Conservation (phyloP, 2,113 vertebrate species). For the Serinus canaria region DNA sequence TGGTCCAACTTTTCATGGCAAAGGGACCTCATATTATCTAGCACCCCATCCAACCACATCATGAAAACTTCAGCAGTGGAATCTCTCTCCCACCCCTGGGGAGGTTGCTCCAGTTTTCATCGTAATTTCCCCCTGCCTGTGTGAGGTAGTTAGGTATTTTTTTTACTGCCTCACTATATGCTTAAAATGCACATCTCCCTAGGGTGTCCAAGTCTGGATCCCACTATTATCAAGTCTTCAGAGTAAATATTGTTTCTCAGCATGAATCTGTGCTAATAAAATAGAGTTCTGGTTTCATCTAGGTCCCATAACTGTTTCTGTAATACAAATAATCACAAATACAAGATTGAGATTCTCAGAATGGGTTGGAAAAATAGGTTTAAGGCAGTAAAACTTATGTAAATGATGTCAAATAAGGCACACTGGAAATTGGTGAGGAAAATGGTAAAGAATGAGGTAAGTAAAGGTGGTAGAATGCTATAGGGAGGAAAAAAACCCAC, state of each 20-base stretch:
- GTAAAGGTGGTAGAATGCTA: background rate
- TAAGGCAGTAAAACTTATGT: background rate
- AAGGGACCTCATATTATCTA: background rate
- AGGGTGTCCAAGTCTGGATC: background rate
- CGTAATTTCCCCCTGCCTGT: background rate
- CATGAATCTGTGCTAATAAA: background rate
- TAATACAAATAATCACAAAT: conserved; percentile 50
- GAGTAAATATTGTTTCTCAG: conserved; percentile 24
- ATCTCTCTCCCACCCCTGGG: background rate
- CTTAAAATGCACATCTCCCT: background rate
- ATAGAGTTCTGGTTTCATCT: conserved; percentile 3
- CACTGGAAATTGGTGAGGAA: background rate
- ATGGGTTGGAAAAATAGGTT: conserved; percentile 8
- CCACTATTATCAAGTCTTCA: conserved; percentile 23
- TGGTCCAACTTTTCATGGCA: accelerated
- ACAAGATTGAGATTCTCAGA: conserved; percentile 19
- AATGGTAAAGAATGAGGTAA: background rate
- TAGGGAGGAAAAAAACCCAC: background rate
- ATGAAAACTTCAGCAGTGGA: background rate
- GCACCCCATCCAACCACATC: background rate
- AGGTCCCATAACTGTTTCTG: background rate
- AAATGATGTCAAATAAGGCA: background rate
- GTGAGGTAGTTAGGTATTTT: background rate
- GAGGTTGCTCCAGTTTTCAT: background rate
- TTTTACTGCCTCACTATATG: background rate